These are phyloP conservation scores for Paedocypris sp. DNA, from an alignment of 2,113 vertebrate species.

Conservation along the genomic window DNA sequence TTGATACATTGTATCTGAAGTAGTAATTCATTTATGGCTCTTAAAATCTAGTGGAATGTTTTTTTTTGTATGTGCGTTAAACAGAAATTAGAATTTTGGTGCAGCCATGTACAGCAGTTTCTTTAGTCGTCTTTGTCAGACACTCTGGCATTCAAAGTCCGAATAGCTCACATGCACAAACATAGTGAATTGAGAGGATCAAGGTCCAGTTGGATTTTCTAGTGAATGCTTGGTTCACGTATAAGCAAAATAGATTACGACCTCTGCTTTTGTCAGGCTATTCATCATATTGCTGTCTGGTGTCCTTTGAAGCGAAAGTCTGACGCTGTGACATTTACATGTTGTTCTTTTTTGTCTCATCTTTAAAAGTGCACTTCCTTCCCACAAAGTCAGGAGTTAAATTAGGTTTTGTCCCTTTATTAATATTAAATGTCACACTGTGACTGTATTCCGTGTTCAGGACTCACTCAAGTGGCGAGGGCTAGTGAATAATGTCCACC, in stretches of 20 bases:
- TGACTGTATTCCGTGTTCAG: neutral
- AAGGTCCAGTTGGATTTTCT: slow-evolving; percentile 37
- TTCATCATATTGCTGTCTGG: neutral
- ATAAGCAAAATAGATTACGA: slow-evolving; percentile 23
- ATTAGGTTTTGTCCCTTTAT: neutral
- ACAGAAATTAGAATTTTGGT: neutral
- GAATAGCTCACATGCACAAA: slow-evolving; percentile 18
- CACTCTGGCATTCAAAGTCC: slow-evolving; percentile 29
- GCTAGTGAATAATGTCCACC: neutral
- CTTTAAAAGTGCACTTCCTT: slow-evolving; percentile 21
- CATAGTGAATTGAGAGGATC: slow-evolving; percentile 29
- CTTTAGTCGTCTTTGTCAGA: slow-evolving; percentile 13
- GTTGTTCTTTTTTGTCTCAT: neutral
- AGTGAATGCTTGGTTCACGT: slow-evolving; percentile 21
- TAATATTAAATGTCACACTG: neutral
- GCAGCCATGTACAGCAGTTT: neutral
- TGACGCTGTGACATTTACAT: slow-evolving; percentile 17
- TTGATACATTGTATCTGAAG: no score
- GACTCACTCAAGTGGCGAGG: neutral
- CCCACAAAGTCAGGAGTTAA: slow-evolving; percentile 4
- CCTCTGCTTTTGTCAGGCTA: neutral
- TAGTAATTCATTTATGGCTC: no score
- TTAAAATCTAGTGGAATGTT: no score
- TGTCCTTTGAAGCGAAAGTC: slow-evolving; percentile 4
- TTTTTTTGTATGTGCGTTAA: neutral